These are phyloP conservation scores for Drosophila parabipectinata DNA, from an alignment of 1,140 invertebrate genomes.

Conservation along the genomic window DNA sequence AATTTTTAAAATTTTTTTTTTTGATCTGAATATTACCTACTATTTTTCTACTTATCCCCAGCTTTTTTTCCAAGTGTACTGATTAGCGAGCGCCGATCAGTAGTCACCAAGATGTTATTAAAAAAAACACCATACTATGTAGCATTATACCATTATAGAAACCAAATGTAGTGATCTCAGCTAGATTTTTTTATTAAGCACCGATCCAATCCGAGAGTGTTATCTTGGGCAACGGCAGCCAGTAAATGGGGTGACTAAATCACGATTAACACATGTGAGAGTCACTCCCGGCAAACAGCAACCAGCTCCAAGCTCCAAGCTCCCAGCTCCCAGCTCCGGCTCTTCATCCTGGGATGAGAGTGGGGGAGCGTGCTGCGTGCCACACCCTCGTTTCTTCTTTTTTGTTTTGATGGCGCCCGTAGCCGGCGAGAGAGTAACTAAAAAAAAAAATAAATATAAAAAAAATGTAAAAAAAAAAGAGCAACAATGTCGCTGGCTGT, in stretches of 20 bases:
- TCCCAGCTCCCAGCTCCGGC: not conserved
- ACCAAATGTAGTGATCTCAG: not conserved
- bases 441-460: not conserved
- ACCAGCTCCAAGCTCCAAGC: too few species aligned
- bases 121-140: not conserved
- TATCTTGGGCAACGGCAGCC: not conserved
- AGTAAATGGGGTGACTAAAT: slow-evolving; percentile 1
- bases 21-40: too few species aligned
- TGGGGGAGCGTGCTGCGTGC: not conserved
- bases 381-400: slow-evolving; percentile 46
- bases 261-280: not conserved
- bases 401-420: not conserved
- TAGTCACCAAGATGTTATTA: not conserved
- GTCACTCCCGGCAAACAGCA: not conserved
- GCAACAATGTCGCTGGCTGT: slow-evolving; percentile 18
- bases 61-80: not conserved
- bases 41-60: too few species aligned
- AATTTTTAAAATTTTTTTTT: too few species aligned
- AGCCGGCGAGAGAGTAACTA: not conserved
- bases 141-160: not conserved
- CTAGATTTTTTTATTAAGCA: not conserved
- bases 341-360: not conserved
- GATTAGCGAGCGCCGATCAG: not conserved
- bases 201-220: not conserved
- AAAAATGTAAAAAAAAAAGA: not conserved